Percentiles rank a stretch among this genome's conserved stretches.
These are phyloP conservation scores for Hystrix cristata DNA, from an alignment of 2,113 vertebrate genomes.

Conservation along the genomic window DNA sequence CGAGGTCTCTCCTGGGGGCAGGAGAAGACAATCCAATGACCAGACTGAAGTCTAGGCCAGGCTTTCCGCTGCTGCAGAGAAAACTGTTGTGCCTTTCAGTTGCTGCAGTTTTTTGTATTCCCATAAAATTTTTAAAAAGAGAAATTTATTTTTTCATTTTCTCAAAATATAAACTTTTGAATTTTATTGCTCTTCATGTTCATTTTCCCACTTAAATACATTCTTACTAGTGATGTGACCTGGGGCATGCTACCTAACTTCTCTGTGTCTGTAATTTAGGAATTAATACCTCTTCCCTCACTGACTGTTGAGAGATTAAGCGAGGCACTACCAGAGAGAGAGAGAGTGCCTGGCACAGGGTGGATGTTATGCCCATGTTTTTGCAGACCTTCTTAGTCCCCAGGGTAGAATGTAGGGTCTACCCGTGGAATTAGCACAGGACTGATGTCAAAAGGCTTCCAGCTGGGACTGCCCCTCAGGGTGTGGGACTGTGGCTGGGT, in stretches of 20 bases:
- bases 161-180: neutral
- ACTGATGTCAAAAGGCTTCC: neutral
- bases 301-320: neutral
- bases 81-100: neutral
- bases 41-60: neutral
- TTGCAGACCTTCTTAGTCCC: neutral
- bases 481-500: neutral
- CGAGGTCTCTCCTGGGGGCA: neutral
- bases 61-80: neutral
- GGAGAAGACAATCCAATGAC: neutral
- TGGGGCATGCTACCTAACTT: neutral
- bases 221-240: neutral
- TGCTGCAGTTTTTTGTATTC: neutral
- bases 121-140: neutral
- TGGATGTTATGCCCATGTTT: rapidly evolving
- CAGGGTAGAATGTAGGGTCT: neutral
- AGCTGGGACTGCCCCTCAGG: neutral
- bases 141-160: neutral
- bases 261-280: neutral
- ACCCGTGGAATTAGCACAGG: rapidly evolving
- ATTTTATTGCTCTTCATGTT: neutral
- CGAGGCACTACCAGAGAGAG: neutral
- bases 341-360: neutral
- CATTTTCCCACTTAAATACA: neutral
- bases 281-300: neutral